Conservation (phyloP, 2,113 vertebrate species). For the Eulemur rufifrons region DNA sequence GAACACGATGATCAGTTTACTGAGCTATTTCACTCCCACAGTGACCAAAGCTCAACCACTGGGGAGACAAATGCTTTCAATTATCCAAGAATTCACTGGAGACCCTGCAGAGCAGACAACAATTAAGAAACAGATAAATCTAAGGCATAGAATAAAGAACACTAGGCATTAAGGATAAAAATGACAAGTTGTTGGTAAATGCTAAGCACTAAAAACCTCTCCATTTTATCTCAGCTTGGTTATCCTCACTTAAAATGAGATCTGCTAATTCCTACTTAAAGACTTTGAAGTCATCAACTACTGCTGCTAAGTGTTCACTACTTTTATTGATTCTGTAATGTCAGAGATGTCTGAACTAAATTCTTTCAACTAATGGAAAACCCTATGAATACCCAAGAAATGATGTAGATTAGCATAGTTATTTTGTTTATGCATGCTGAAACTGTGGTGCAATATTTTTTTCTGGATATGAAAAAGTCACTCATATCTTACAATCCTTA, state of each 20-base stretch:
- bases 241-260: not conserved
- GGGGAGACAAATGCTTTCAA: slow-evolving; percentile 41
- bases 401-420: not conserved
- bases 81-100: slow-evolving; percentile 61
- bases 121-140: slow-evolving; percentile 60
- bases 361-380: not conserved
- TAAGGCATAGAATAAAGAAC: not conserved
- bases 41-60: slow-evolving; percentile 4
- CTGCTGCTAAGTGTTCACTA: not conserved
- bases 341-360: not conserved
- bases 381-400: not conserved
- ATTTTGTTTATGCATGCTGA: not conserved
- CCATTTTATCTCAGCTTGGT: not conserved
- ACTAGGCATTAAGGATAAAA: not conserved
- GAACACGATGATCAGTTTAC: not conserved
- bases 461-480: not conserved
- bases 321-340: not conserved
- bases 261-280: not conserved
- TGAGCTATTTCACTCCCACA: slow-evolving; percentile 17
- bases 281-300: not conserved
- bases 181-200: not conserved
- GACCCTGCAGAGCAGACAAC: not conserved
- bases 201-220: not conserved
- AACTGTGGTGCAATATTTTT: not conserved
- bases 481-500: not conserved